Evolutionary conservation across 1,140 invertebrate species (phyloP).

Genomic region (Chlorops oryzae): DNA sequence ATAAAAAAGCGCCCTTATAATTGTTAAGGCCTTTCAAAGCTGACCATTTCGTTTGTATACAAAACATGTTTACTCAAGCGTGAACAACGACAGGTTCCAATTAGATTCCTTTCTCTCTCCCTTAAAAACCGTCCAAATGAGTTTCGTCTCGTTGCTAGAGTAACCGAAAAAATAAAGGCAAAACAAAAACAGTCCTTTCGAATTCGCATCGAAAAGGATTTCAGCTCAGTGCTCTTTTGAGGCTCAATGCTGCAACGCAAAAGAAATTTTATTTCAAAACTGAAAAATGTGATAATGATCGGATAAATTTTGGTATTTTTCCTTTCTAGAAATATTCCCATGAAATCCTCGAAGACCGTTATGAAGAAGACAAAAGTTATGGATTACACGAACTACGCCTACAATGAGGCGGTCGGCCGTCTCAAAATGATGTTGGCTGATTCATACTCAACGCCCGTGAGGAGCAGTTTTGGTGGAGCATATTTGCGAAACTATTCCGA

Average conservation of each 20-base stretch:
- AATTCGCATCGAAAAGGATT: not conserved
- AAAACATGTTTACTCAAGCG: too few species aligned
- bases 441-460: conserved; percentile 58
- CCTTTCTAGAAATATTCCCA: conserved; percentile 35
- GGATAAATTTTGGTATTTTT: too few species aligned
- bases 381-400: conserved; percentile 74
- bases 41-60: too few species aligned
- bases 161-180: conserved; percentile 4
- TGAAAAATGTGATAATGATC: too few species aligned
- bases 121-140: too few species aligned
- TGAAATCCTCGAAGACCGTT: conserved; percentile 40
- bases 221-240: not conserved
- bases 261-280: not conserved
- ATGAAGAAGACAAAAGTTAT: conserved; percentile 54
- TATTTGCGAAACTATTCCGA: conserved; percentile 48
- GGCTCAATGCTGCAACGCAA: conserved; percentile 2
- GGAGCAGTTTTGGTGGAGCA: conserved; percentile 15
- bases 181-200: not conserved
- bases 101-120: too few species aligned
- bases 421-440: conserved; percentile 68
- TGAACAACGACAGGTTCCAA: too few species aligned
- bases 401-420: conserved; percentile 72
- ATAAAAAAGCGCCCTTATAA: too few species aligned
- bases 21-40: too few species aligned
- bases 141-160: conserved; percentile 11